Base-by-base conservation (phyloP, 2,888 invertebrate genomes). In the Epicampocera succincta region DNA sequence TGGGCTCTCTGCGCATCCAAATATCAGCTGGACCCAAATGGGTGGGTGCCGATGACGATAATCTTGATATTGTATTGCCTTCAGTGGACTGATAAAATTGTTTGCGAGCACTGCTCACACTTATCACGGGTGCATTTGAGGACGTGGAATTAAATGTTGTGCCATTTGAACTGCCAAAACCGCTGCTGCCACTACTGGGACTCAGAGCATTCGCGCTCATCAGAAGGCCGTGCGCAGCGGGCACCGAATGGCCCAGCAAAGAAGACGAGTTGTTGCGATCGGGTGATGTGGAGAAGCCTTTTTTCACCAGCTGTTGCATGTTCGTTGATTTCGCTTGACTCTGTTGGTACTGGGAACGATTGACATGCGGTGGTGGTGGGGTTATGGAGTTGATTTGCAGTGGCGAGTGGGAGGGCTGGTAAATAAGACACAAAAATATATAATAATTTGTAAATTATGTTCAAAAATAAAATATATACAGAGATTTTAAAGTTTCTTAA, bases 31-130 rank as follows among this genome's bases (percentile, higher is more conserved):
- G 91, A 38, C 95, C 95, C 80, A 90, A 72, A 90, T 96, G 96
- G 71, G 96, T 96, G 3, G 97, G 97, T 33, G 97, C 97, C 63
- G 97, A 97, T 60, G 96, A 96, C 3, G 96, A 97, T 3, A 97
- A 92, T 77, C 96, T 93, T 38, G 95, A 93, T 80, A 92, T 66
- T 4, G 90, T 86, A 56, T 84, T 86, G 52, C 88, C 89, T 61
- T 86, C 89, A 75, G 86, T 87, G 19, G 86, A 15, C 17, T 63
- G 72, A 73, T 82, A 75, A 83, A 89, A 87, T 11, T 89, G 87
- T 77, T 89, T 89, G 60, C 89, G 88, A 33, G 86, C 86, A 61
- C 84, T 85, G 54, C 74, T 82, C 6, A 66, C 58, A 60, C 78
- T 82, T 74, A 82, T 82, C 66, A 78, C 82, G 56, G 82, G 60